phyloP scores from a whole-genome alignment of 2,888 invertebrate species.

The Automeris io region DNA sequence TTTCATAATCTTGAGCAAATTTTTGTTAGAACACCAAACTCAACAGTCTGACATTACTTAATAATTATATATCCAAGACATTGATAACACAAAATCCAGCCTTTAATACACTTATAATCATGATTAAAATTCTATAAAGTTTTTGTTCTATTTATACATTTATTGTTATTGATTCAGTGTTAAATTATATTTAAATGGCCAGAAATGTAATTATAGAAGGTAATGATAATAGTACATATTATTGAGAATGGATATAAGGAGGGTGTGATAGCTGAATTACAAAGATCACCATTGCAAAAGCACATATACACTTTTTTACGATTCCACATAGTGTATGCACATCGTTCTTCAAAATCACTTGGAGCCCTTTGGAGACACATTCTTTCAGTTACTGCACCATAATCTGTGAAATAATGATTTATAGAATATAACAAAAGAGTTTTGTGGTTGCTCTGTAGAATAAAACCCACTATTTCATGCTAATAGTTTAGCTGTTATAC shows the following conservation, averaged over 20 bases:
- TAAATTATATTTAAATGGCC: not conserved
- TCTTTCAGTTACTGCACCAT: slow-evolving; percentile 90
- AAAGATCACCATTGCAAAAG: slow-evolving; percentile 93
- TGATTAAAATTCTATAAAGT: not conserved
- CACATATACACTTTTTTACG: slow-evolving; percentile 92
- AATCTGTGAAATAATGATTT: slow-evolving; percentile 76
- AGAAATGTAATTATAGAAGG: slow-evolving; percentile 25
- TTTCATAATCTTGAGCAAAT: not conserved
- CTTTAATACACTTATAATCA: no score
- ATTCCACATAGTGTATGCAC: slow-evolving; percentile 90
- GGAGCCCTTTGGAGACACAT: slow-evolving; percentile 92
- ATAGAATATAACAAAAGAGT: not conserved
- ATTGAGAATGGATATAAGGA: slow-evolving; percentile 26
- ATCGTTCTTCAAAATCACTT: slow-evolving; percentile 91
- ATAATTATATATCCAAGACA: no score
- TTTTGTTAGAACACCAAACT: not conserved
- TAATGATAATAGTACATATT: slow-evolving; percentile 27
- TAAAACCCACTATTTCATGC: not conserved
- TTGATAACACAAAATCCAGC: not conserved
- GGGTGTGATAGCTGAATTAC: slow-evolving; percentile 75
- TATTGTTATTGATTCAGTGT: not conserved
- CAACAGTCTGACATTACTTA: not conserved
- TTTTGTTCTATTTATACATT: not conserved
- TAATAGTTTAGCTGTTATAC: no score
- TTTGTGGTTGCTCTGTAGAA: not conserved